Evolutionary conservation across 2,888 invertebrate species (phyloP).

Genomic region (Parnassius orleans): DNA sequence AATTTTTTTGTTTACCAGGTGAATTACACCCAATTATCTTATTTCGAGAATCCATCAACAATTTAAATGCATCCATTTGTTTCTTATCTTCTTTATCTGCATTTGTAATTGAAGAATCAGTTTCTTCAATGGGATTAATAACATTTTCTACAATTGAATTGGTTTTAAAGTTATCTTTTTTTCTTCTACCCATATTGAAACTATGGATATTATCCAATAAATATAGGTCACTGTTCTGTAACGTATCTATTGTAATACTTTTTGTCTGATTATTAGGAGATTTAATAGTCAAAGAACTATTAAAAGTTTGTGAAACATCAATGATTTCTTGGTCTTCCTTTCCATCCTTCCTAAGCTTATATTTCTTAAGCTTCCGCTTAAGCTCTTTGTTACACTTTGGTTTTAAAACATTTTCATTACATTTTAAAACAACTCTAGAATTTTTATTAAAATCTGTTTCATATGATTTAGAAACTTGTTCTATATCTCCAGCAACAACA

Average conservation of each 20-base stretch:
- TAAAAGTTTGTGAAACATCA: conserved; percentile 61
- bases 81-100: conserved; percentile 49
- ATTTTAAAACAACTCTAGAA: conserved; percentile 42
- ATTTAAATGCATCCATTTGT: conserved; percentile 81
- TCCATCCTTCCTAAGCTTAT: conserved; percentile 66
- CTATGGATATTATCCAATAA: conserved; percentile 55
- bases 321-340: conserved; percentile 66
- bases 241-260: conserved; percentile 6
- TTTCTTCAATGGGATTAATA: conserved; percentile 2
- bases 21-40: conserved; percentile 84
- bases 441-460: conserved; percentile 35
- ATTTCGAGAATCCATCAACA: conserved; percentile 85
- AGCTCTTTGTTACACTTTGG: conserved; percentile 53
- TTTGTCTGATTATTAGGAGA: conserved; percentile 47
- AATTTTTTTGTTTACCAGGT: conserved; percentile 76
- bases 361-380: conserved; percentile 66
- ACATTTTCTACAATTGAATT: conserved; percentile 15
- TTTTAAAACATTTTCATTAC: conserved; percentile 54
- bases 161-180: conserved; percentile 33
- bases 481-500: conserved; percentile 33
- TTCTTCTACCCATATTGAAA: conserved; percentile 62
- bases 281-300: conserved; percentile 55
- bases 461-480: conserved; percentile 28
- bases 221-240: conserved; percentile 32
- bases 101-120: conserved; percentile 21